phyloP scores from a whole-genome alignment of 2,113 vertebrate genomes.

The Dunckerocampus dactyliophorus region DNA sequence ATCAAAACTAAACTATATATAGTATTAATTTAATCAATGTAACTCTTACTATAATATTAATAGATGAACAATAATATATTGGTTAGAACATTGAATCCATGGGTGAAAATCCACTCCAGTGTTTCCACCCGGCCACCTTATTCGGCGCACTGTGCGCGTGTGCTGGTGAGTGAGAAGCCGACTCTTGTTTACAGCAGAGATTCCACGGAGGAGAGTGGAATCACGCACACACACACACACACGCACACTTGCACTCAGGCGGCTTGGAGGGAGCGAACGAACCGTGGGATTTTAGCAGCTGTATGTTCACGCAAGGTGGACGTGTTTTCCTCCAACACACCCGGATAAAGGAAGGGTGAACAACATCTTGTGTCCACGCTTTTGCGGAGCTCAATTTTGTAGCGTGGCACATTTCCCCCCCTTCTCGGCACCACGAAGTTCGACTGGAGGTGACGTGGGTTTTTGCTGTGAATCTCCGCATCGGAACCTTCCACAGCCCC shows the following conservation, averaged over 20 bases:
- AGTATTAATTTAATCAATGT: neutral
- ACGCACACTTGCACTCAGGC: conserved; percentile 3
- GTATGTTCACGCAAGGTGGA: conserved; percentile 21
- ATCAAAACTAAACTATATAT: neutral
- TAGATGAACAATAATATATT: too few species aligned
- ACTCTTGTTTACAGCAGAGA: conserved; percentile 79
- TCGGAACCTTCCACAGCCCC: neutral
- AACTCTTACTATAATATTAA: too few species aligned
- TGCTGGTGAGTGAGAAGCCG: conserved; percentile 61
- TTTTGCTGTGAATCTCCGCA: too few species aligned
- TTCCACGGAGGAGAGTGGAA: conserved; percentile 64
- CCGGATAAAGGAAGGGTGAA: conserved; percentile 1
- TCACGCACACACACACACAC: conserved; percentile 10
- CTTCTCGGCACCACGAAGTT: conserved; percentile 46
- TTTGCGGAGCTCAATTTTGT: conserved; percentile 39
- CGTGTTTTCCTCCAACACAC: neutral
- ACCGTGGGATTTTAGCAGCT: conserved; percentile 34
- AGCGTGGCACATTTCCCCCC: conserved; percentile 68
- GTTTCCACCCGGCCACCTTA: conserved; percentile 53
- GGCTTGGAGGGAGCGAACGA: conserved; percentile 40
- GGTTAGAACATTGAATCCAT: neutral
- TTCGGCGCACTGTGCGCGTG: conserved; percentile 55
- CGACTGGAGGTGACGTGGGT: conserved; percentile 17
- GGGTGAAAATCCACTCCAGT: conserved; percentile 47
- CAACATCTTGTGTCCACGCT: neutral